Evolutionary conservation across 2,113 vertebrate species (phyloP), one percentile per base, ranked within the genome.

Genomic region (Trachemys scripta): DNA sequence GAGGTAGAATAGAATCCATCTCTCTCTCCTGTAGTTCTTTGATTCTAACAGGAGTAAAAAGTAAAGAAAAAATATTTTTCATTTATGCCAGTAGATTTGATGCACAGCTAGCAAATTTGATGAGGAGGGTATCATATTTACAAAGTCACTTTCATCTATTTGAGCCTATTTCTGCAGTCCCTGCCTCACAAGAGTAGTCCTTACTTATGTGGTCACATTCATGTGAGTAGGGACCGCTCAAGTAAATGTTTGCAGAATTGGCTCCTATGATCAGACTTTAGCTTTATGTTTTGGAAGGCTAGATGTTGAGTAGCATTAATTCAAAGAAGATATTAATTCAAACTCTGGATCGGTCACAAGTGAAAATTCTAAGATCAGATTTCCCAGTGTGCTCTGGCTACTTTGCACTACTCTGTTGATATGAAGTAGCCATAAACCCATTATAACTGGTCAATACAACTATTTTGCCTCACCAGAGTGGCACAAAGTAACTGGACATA

Each of bases 1-100:
- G 95, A 97, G 97, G 95, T 95, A 97, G 90, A 90, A 80, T 91
- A 62, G 86, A 93, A 94, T 96, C 94, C 87, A 95, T 85, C 72
- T 88, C 90, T 87, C 90, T 78, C 22, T 89, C 38, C 49, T 93
- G 88, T 89, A 87, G 80, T 95, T 82, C 83, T 89, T 92, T 2
- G 24, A 82, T 90, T 90, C 93, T 92, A 93, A 72, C 51, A 82
- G 85, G 82, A 95, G 83, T 80, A 90, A 72, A 94, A 93, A 92
- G 80, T 3, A 80, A 80, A 17, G 42, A 50, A 54, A 90, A 92
- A 72, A 38, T 89, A 85, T 80, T 84, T 92, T 90, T 53, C n/a
- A 76, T 27, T 47, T 27, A 76, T 6, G 2, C 42, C 42, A 47
- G 75, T 78, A 78, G 12, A 78, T 78, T 13, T 47, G 25, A 47